Evolutionary conservation across 2,888 invertebrate genomes (phyloP).

Genomic region (Megastigmus dorsalis): DNA sequence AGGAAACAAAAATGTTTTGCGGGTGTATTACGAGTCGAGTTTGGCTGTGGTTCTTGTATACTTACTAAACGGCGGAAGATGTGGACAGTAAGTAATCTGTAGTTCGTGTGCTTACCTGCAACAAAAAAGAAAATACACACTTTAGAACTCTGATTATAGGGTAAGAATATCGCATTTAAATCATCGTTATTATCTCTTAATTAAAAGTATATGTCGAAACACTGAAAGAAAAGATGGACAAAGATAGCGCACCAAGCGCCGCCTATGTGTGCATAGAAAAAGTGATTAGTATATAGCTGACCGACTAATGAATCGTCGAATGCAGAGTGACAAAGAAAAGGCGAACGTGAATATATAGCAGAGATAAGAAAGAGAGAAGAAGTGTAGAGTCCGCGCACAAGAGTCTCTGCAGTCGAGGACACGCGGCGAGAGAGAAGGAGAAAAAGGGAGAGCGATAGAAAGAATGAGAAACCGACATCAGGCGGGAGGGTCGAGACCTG

Average conservation of each 20-base stretch:
- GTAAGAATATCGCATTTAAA: no score
- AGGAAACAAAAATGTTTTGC: no score
- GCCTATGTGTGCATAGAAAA: no score
- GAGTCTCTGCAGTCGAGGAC: no score
- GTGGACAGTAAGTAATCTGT: no score
- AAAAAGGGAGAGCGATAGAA: neutral
- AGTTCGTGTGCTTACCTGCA: conserved; percentile 55
- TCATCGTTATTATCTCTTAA: conserved; percentile 46
- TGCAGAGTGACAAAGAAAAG: no score
- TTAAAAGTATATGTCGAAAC: conserved; percentile 1
- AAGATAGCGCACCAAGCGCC: conserved; percentile 15
- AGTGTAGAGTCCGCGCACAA: neutral
- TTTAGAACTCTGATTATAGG: conserved; percentile 16
- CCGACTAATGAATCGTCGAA: conserved; percentile 42
- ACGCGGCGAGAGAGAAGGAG: neutral
- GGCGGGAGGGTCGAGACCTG: no score
- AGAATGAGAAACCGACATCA: conserved; percentile 28
- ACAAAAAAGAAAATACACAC: conserved; percentile 49
- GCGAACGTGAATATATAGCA: neutral
- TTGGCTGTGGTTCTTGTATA: no score
- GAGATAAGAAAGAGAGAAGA: conserved; percentile 10
- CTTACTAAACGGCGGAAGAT: neutral
- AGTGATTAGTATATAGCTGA: conserved; percentile 44
- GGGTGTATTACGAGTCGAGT: no score
- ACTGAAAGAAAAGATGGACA: neutral